Evolutionary conservation across 2,888 invertebrate genomes (phyloP).

Genomic region (Thymelicus sylvestris): DNA sequence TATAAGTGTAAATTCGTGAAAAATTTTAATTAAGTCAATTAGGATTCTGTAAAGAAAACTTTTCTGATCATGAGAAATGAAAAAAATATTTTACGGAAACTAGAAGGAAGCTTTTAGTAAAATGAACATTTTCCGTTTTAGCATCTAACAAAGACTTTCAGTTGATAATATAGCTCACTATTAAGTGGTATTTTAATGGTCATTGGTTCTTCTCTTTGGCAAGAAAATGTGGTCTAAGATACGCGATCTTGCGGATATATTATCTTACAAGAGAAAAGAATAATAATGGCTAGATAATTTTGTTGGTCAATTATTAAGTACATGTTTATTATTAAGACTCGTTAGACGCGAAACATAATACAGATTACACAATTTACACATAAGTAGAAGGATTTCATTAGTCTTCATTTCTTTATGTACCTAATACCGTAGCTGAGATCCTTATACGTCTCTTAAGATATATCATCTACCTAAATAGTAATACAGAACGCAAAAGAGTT

Average conservation of each 20-base stretch:
- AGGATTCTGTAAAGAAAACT: conserved; percentile 12
- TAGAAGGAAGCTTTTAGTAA: conserved; percentile 30
- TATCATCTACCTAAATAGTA: too few relatives aligned
- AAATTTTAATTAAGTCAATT: conserved; percentile 20
- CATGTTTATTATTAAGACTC: too few relatives aligned
- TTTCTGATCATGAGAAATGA: conserved; percentile 25
- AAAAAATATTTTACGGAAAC: conserved; percentile 17
- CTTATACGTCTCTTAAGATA: too few relatives aligned
- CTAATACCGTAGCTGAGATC: too few relatives aligned
- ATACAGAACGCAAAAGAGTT: too few relatives aligned
- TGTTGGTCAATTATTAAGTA: too few relatives aligned
- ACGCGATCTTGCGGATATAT: background rate
- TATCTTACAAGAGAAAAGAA: too few relatives aligned
- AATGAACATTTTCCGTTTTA: conserved; percentile 31
- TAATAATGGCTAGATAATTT: too few relatives aligned
- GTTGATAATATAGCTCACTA: conserved; percentile 36
- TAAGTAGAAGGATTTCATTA: too few relatives aligned
- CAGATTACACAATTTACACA: too few relatives aligned
- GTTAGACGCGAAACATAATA: too few relatives aligned
- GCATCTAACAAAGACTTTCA: conserved; percentile 20
- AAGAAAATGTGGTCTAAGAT: conserved; percentile 19
- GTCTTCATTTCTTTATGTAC: too few relatives aligned
- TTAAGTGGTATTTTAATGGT: conserved; percentile 40
- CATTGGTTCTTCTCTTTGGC: conserved; percentile 35
- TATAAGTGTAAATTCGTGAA: background rate